These are phyloP conservation scores for Tachystola acroxantha DNA, from an alignment of 2,888 invertebrate species.

Conservation along the genomic window DNA sequence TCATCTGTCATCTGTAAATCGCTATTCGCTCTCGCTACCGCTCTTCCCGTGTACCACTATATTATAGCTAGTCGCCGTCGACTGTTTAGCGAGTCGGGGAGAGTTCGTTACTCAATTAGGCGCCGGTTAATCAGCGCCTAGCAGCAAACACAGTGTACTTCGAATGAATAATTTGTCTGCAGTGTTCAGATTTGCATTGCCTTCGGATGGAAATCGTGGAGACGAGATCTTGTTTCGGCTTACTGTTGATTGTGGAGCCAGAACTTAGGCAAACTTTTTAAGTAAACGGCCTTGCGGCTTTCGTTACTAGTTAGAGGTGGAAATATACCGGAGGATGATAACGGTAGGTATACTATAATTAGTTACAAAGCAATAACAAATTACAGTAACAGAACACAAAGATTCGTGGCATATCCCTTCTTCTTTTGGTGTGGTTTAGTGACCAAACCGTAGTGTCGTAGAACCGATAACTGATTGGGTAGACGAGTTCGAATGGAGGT, in stretches of 20 bases:
- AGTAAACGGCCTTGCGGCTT: background rate
- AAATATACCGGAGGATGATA: too few relatives aligned
- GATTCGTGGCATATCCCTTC: too few relatives aligned
- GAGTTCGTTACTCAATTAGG: constrained; percentile 73
- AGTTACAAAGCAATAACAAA: too few relatives aligned
- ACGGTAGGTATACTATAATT: too few relatives aligned
- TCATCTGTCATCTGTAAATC: too few relatives aligned
- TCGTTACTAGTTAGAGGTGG: too few relatives aligned
- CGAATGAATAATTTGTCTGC: constrained; percentile 45
- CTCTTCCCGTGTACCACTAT: constrained; percentile 11
- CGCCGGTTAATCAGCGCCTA: constrained; percentile 63
- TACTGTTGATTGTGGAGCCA: constrained; percentile 5
- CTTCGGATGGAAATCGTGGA: constrained; percentile 11
- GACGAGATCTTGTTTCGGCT: constrained; percentile 7
- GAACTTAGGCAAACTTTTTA: background rate
- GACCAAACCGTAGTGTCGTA: too few relatives aligned
- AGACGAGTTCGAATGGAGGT: too few relatives aligned
- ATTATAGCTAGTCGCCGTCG: constrained; percentile 23
- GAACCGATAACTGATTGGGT: too few relatives aligned
- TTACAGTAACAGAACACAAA: too few relatives aligned
- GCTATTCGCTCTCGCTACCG: constrained; percentile 14
- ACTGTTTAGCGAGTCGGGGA: constrained; percentile 62
- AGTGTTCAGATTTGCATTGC: constrained; percentile 23
- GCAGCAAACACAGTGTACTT: constrained; percentile 59
- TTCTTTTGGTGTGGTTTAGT: too few relatives aligned